Evolutionary conservation across 2,888 invertebrate genomes (phyloP).

Genomic region (Brachyptera risi): DNA sequence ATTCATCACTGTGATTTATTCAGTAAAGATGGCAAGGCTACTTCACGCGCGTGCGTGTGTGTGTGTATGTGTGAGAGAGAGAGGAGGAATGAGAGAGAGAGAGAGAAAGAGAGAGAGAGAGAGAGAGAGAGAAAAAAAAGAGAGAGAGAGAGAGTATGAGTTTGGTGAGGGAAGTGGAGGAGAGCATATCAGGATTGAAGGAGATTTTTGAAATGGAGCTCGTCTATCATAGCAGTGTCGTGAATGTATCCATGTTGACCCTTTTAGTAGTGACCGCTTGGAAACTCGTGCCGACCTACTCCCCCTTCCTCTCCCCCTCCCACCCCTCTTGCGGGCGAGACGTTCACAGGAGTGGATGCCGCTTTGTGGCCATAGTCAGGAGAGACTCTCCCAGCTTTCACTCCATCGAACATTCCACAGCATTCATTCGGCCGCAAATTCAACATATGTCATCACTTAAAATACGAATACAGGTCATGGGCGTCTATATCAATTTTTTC

Average conservation of each 20-base stretch:
- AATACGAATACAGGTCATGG: too few relatives aligned
- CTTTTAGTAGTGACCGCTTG: background rate
- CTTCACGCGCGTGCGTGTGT: background rate
- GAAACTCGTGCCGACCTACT: too few relatives aligned
- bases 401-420: too few relatives aligned
- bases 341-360: too few relatives aligned
- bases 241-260: conserved; percentile 15
- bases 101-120: background rate
- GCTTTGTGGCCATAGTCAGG: too few relatives aligned
- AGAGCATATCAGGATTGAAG: background rate
- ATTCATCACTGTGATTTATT: conserved; percentile 11
- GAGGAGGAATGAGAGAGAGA: background rate
- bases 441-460: too few relatives aligned
- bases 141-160: background rate
- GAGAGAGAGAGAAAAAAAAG: background rate
- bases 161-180: background rate
- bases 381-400: too few relatives aligned
- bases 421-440: too few relatives aligned
- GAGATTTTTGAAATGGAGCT: conserved; percentile 21
- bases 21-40: conserved; percentile 7
- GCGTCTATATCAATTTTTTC: too few relatives aligned
- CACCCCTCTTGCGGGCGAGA: too few relatives aligned
- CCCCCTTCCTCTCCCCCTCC: too few relatives aligned
- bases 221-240: conserved; percentile 23
- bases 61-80: background rate